Conservation (phyloP, 2,888 invertebrate genomes). For the Phengaris alcon region DNA sequence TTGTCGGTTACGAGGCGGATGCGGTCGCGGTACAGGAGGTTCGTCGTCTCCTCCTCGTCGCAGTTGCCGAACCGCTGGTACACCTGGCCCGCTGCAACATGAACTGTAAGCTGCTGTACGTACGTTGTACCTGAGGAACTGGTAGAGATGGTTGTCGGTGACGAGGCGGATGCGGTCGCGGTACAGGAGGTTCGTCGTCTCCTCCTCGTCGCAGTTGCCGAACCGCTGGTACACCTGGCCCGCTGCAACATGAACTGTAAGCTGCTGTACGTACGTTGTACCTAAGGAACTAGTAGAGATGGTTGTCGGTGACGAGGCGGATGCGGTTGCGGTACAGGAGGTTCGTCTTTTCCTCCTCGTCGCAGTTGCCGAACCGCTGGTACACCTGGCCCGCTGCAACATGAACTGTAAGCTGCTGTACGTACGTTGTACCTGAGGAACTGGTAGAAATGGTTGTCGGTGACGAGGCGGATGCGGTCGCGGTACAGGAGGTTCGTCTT, state of each 20-base stretch:
- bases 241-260: no score
- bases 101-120: no score
- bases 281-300: slow-evolving; percentile 41
- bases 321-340: slow-evolving; percentile 54
- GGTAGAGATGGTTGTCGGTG: no score
- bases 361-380: slow-evolving; percentile 57
- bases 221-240: no score
- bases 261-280: slow-evolving; percentile 50
- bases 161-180: no score
- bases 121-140: no score
- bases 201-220: no score
- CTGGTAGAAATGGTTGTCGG: slow-evolving; percentile 45
- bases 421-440: slow-evolving; percentile 56
- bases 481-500: slow-evolving; percentile 51
- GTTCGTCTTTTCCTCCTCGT: slow-evolving; percentile 51
- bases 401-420: no score
- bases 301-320: slow-evolving; percentile 49
- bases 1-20: no score
- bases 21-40: background rate
- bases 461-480: slow-evolving; percentile 48
- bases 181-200: background rate
- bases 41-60: no score
- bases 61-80: no score
- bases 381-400: slow-evolving; percentile 26
- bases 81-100: no score